Evolutionary conservation across 2,888 invertebrate genomes (phyloP).

Genomic region (Psococerastis gibbosa): DNA sequence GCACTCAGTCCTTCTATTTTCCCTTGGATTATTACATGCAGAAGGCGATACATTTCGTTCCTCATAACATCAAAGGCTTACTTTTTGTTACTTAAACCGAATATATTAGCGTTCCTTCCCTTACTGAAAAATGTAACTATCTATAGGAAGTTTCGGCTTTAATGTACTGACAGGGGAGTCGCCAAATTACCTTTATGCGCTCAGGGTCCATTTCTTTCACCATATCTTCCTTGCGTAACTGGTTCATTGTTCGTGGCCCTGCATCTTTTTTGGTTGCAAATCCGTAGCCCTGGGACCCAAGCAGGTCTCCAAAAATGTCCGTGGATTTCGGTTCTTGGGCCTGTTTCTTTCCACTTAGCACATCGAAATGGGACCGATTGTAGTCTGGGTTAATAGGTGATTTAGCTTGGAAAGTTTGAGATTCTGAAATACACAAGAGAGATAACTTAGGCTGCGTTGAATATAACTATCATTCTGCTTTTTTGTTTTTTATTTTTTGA

Average conservation of each 20-base stretch:
- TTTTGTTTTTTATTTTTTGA: too few relatives aligned
- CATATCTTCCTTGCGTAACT: conserved; percentile 76
- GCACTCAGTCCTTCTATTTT: too few relatives aligned
- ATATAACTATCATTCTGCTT: too few relatives aligned
- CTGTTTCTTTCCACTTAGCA: conserved; percentile 13
- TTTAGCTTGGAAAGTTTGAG: conserved; percentile 28
- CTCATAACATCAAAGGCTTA: too few relatives aligned
- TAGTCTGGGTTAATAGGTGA: conserved; percentile 31
- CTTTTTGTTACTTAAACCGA: neutral
- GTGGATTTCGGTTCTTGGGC: conserved; percentile 1
- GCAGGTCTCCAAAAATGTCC: conserved; percentile 77
- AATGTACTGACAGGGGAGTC: too few relatives aligned
- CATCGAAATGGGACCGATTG: conserved; percentile 53
- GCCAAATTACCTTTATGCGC: conserved; percentile 43
- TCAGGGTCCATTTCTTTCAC: conserved; percentile 83
- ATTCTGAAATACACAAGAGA: conserved; percentile 24
- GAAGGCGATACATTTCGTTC: too few relatives aligned
- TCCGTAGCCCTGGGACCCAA: conserved; percentile 78
- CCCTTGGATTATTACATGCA: too few relatives aligned
- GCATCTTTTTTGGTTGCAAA: conserved; percentile 52
- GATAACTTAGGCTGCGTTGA: too few relatives aligned
- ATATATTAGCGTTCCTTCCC: too few relatives aligned
- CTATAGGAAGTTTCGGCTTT: too few relatives aligned
- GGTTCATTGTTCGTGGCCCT: conserved; percentile 76
- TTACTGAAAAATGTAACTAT: too few relatives aligned